Conservation (phyloP, 2,113 vertebrate genomes). For the Zingel zingel region DNA sequence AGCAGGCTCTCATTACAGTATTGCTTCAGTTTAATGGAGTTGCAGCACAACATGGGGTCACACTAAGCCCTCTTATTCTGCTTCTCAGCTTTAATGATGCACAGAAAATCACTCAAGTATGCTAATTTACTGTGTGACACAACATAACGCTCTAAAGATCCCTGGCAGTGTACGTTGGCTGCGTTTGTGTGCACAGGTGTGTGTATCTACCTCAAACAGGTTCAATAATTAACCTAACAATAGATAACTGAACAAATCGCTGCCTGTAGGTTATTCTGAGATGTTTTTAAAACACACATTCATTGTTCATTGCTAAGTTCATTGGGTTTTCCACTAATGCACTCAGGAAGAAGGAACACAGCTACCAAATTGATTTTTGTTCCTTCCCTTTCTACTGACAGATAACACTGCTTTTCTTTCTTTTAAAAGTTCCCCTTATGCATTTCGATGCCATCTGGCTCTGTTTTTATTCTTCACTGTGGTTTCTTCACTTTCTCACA, state of each 20-base stretch:
- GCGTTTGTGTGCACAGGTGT: slow-evolving; percentile 2
- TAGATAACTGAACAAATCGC: slow-evolving; percentile 47
- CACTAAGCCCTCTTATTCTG: slow-evolving; percentile 68
- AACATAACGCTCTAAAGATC: slow-evolving; percentile 17
- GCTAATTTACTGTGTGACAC: slow-evolving; percentile 61
- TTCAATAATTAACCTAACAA: slow-evolving; percentile 69
- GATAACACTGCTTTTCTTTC: slow-evolving; percentile 71
- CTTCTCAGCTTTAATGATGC: slow-evolving; percentile 66
- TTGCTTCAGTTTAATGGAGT: slow-evolving; percentile 72
- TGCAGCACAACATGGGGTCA: slow-evolving; percentile 69
- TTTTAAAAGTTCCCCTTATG: slow-evolving; percentile 69
- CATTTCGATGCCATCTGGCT: slow-evolving; percentile 79
- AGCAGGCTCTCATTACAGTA: slow-evolving; percentile 81
- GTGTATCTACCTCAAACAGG: slow-evolving; percentile 17
- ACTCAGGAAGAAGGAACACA: slow-evolving; percentile 43
- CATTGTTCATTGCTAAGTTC: slow-evolving; percentile 51
- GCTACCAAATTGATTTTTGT: slow-evolving; percentile 43
- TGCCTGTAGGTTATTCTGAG: slow-evolving; percentile 30
- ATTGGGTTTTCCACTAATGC: slow-evolving; percentile 40
- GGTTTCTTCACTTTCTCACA: slow-evolving; percentile 80
- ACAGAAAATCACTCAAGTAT: slow-evolving; percentile 55
- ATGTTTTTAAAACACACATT: slow-evolving; percentile 39
- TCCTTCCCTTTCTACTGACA: slow-evolving; percentile 50
- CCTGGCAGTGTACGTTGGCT: background rate
- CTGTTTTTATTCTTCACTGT: slow-evolving; percentile 76